Base-by-base conservation (phyloP, 2,888 invertebrate species). In the Patella depressa region DNA sequence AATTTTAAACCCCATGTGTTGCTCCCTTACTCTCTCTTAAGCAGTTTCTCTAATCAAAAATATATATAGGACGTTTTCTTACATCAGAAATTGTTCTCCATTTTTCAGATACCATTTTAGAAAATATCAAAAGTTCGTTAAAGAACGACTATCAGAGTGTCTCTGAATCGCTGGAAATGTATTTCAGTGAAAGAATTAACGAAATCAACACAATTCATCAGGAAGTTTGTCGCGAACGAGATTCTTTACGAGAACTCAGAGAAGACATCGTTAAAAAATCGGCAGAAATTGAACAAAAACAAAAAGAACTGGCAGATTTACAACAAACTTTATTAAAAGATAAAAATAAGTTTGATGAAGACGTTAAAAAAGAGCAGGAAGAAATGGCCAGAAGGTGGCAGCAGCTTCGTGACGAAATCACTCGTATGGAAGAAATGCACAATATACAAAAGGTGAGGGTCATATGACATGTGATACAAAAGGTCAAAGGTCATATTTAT, bases 341-440 rank as follows among this genome's bases (percentile, higher is more conserved):
- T 65, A 81, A 85, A 75, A 83, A 84, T 53, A 81, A 82, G 57
- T 83, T 86, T 65, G 83, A 85, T 29, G 84, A 81, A 55, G 87
- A 89, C 45, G 84, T 84, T 69, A 85, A 87, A 77, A 85, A 83
- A 71, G 88, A 88, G 76, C 85, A 84, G 29, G 87, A 86, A 73
- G 89, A 89, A 72, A 85, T 89, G 17, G 83, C 86, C 74, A 83
- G 89, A n/a, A 87, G 87, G 73, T 89, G 89, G 89, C 88, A 88
- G 78, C 87, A 89, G 75, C 83, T 89, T 45, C 79, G 87, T 54
- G 89, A 89, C 80, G 89, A 89, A 80, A 87, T 88, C 69, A 80
- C 85, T 19, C 81, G 88, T 53, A 88, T 89, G 88, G 89, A 89
- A 78, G 88, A 88, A 73, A 77, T 88, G 74, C 87, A 88, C 79